phyloP scores from a whole-genome alignment of 2,113 vertebrate genomes.

The Morone saxatilis region DNA sequence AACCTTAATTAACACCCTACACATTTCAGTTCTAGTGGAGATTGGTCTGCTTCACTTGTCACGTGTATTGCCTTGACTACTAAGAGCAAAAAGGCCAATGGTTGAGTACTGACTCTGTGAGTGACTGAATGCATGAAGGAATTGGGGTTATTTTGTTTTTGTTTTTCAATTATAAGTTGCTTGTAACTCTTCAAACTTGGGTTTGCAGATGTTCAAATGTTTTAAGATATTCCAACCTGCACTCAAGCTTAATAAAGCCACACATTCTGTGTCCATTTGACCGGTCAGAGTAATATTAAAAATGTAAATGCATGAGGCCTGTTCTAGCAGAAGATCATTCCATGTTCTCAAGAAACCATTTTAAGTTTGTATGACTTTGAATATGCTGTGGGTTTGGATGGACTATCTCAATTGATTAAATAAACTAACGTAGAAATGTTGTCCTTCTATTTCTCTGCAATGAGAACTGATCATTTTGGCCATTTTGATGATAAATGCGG shows the following conservation, averaged over 20 bases:
- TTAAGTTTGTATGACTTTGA: slow-evolving; percentile 1
- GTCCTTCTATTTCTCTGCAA: neutral
- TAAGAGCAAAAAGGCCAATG: neutral
- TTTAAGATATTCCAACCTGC: neutral
- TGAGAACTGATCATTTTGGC: neutral
- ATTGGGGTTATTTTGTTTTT: neutral
- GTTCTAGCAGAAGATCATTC: slow-evolving; percentile 40
- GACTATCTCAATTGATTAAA: slow-evolving; percentile 1
- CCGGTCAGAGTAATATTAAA: neutral
- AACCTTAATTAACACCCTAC: neutral
- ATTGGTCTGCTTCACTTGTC: neutral
- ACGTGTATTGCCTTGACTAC: slow-evolving; percentile 12
- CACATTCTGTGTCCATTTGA: neutral
- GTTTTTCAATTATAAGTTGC: neutral
- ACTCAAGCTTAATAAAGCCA: neutral
- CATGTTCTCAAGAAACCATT: slow-evolving; percentile 33
- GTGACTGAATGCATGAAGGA: slow-evolving; percentile 11
- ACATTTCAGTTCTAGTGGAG: neutral
- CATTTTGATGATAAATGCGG: neutral
- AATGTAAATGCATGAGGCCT: slow-evolving; percentile 12
- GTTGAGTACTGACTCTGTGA: neutral
- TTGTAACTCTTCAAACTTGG: neutral
- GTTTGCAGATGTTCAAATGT: neutral
- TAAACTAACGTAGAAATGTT: slow-evolving; percentile 4
- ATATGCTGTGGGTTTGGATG: slow-evolving; percentile 21